Evolutionary conservation across 2,888 invertebrate species (phyloP).

Genomic region (Resseliella maxima): DNA sequence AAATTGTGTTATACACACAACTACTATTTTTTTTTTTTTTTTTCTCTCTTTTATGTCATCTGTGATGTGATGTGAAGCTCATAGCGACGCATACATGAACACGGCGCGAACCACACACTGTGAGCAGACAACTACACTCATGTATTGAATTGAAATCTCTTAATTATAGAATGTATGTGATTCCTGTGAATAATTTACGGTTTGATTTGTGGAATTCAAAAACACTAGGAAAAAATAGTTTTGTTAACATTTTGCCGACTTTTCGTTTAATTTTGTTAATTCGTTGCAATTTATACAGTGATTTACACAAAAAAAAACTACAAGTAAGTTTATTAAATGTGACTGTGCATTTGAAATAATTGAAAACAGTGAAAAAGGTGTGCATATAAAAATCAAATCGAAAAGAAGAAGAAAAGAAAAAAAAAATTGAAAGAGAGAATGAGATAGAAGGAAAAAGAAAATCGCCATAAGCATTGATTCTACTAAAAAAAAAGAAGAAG

Average conservation of each 20-base stretch:
- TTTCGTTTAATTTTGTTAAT: slow-evolving; percentile 30
- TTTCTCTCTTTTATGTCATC: background rate
- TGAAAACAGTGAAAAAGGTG: slow-evolving; percentile 46
- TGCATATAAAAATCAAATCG: slow-evolving; percentile 14
- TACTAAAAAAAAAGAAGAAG: background rate
- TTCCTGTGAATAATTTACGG: slow-evolving; percentile 55
- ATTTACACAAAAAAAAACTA: slow-evolving; percentile 2
- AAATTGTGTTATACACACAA: slow-evolving; percentile 16
- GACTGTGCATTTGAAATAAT: background rate
- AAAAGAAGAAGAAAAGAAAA: too few species aligned
- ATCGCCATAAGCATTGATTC: slow-evolving; percentile 46
- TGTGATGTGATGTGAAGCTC: slow-evolving; percentile 1
- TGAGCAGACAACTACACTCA: background rate
- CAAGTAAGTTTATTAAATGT: slow-evolving; percentile 25
- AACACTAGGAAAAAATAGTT: slow-evolving; percentile 48
- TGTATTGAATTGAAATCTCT: slow-evolving; percentile 36
- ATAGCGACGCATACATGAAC: slow-evolving; percentile 49
- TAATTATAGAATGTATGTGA: slow-evolving; percentile 54
- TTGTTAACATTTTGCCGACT: slow-evolving; percentile 54
- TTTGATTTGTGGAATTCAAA: slow-evolving; percentile 55
- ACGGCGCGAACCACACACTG: background rate
- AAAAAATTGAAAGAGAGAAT: too few species aligned
- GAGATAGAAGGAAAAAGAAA: background rate
- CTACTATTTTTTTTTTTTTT: background rate
- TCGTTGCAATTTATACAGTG: background rate